These are phyloP conservation scores for Anguilla anguilla DNA, from an alignment of 2,797 vertebrate species.

Conservation along the genomic window DNA sequence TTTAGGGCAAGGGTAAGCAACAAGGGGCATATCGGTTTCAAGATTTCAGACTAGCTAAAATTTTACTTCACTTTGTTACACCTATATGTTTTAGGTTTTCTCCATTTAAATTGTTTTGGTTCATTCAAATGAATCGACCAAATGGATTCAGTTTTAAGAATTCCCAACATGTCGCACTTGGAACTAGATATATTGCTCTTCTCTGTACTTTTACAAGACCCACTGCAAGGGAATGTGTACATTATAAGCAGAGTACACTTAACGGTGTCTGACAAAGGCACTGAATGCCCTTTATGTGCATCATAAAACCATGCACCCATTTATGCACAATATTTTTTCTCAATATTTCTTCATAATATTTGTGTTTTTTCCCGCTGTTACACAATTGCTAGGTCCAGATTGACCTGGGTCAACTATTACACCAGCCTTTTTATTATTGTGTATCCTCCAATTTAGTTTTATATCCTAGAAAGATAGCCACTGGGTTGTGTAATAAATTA, in stretches of 20 bases:
- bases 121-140: no score
- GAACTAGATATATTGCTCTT: neutral
- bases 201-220: neutral
- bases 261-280: neutral
- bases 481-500: neutral
- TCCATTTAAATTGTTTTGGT: no score
- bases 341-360: neutral
- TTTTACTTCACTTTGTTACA: no score
- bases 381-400: neutral
- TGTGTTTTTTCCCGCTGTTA: neutral
- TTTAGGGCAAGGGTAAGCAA: no score
- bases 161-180: no score
- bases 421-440: neutral
- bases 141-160: no score
- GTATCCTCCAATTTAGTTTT: constrained; percentile 1
- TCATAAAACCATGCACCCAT: neutral
- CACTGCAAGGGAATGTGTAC: neutral
- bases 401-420: neutral
- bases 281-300: neutral
- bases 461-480: neutral
- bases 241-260: neutral
- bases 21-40: no score
- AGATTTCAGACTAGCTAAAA: no score
- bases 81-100: no score
- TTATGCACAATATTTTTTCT: neutral